Evolutionary conservation across 2,888 invertebrate species (phyloP).

Genomic region (Sisyra nigra): DNA sequence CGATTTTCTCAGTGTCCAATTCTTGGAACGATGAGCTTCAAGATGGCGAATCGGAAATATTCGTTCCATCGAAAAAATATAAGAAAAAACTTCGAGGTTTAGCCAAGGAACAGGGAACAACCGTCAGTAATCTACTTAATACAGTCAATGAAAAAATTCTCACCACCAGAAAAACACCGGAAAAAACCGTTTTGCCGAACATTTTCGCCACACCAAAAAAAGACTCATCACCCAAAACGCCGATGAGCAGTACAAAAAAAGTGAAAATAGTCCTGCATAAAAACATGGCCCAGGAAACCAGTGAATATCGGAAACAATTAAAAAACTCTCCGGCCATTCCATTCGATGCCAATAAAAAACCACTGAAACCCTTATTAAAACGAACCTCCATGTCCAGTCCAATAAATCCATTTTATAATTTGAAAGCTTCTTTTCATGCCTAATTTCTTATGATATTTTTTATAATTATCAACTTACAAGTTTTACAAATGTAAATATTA

Average conservation of each 20-base stretch:
- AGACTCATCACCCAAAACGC: constrained; percentile 7
- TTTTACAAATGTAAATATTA: too few species aligned
- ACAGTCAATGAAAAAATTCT: constrained; percentile 9
- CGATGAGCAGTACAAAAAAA: constrained; percentile 31
- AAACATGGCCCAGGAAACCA: constrained; percentile 53
- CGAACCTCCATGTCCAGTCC: constrained; percentile 48
- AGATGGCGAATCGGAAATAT: constrained; percentile 19
- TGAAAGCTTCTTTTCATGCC: constrained; percentile 2
- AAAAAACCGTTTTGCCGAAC: not conserved
- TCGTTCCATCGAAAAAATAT: constrained; percentile 19
- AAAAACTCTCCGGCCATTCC: constrained; percentile 57
- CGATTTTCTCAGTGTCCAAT: not conserved
- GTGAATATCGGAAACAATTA: constrained; percentile 57
- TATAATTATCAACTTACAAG: too few species aligned
- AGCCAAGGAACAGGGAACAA: not conserved
- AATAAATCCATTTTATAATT: constrained; percentile 59
- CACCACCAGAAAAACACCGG: constrained; percentile 6
- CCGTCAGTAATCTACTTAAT: constrained; percentile 12
- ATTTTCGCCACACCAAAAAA: constrained; percentile 1
- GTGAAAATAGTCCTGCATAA: constrained; percentile 57
- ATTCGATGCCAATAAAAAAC: constrained; percentile 51
- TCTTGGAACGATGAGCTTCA: constrained; percentile 13
- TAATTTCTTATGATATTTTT: too few species aligned
- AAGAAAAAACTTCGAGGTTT: constrained; percentile 10
- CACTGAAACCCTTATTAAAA: constrained; percentile 57